These are phyloP conservation scores for Cheilosia urbana DNA, from an alignment of 2,888 invertebrate species.

Conservation along the genomic window DNA sequence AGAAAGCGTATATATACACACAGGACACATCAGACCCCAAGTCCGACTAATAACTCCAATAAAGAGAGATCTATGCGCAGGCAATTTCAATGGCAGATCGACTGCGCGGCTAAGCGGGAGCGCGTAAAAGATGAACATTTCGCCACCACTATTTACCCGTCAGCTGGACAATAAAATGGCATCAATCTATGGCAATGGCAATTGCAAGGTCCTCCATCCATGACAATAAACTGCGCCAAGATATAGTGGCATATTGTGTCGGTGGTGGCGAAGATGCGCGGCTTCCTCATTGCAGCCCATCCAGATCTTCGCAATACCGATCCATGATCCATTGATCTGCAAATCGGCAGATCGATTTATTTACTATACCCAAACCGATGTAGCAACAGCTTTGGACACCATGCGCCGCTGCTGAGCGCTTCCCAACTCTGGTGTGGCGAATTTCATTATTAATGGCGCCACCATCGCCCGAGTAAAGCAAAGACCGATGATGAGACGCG, in stretches of 20 bases:
- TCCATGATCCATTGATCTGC: conserved; percentile 64
- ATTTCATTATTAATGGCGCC: conserved; percentile 73
- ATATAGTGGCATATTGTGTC: conserved; percentile 64
- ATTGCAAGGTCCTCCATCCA: conserved; percentile 34
- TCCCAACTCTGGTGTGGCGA: neutral
- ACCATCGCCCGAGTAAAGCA: conserved; percentile 60
- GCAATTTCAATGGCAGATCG: conserved; percentile 66
- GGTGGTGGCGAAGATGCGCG: conserved; percentile 34
- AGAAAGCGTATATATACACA: conserved; percentile 55
- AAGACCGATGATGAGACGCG: conserved; percentile 29
- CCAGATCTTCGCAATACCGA: conserved; percentile 38
- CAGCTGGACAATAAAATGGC: conserved; percentile 71
- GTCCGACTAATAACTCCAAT: conserved; percentile 68
- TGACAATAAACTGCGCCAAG: conserved; percentile 70
- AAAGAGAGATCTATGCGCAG: conserved; percentile 69
- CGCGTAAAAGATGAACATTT: conserved; percentile 76
- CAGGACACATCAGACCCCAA: conserved; percentile 32
- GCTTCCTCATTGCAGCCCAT: conserved; percentile 62
- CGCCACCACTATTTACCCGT: conserved; percentile 73
- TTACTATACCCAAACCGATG: conserved; percentile 64
- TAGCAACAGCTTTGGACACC: conserved; percentile 72
- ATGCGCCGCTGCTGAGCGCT: conserved; percentile 11
- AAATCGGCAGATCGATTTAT: conserved; percentile 72
- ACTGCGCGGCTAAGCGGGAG: conserved; percentile 48
- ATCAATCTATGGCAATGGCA: conserved; percentile 69